Percentiles rank a stretch among this genome's conserved stretches.
These are phyloP conservation scores for Spinus olivaceus DNA, from an alignment of 2,797 vertebrate species.

Conservation along the genomic window DNA sequence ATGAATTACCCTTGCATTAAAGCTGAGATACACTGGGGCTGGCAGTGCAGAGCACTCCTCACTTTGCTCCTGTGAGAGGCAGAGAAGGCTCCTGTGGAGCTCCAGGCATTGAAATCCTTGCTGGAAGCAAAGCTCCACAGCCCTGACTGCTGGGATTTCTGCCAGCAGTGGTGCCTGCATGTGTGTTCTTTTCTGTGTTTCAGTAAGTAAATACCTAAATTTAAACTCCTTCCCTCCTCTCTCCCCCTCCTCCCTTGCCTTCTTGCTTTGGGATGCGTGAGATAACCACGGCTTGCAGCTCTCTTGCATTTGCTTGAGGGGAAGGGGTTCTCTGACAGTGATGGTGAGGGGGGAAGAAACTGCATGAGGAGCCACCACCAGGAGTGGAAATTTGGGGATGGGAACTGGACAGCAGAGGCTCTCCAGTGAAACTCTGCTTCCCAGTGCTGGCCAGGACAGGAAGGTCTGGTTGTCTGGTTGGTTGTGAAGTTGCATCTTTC, in stretches of 20 bases:
- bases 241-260: background rate
- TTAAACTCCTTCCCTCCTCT: background rate
- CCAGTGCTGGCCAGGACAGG: background rate
- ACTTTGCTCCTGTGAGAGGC: background rate
- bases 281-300: background rate
- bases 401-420: background rate
- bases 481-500: background rate
- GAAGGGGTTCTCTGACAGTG: background rate
- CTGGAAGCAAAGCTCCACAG: background rate
- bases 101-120: background rate
- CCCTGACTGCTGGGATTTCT: background rate
- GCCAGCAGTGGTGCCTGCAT: background rate
- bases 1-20: conserved; percentile 26
- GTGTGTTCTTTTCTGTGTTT: background rate
- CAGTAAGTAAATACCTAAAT: conserved; percentile 36
- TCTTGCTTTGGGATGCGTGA: background rate
- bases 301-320: background rate
- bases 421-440: background rate
- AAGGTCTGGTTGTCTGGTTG: background rate
- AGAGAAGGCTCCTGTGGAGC: background rate
- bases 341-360: background rate
- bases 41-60: background rate
- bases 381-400: background rate
- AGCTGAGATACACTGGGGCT: background rate
- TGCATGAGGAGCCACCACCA: background rate